Base-by-base conservation (phyloP, 2,113 vertebrate genomes). In the Centropristis striata region DNA sequence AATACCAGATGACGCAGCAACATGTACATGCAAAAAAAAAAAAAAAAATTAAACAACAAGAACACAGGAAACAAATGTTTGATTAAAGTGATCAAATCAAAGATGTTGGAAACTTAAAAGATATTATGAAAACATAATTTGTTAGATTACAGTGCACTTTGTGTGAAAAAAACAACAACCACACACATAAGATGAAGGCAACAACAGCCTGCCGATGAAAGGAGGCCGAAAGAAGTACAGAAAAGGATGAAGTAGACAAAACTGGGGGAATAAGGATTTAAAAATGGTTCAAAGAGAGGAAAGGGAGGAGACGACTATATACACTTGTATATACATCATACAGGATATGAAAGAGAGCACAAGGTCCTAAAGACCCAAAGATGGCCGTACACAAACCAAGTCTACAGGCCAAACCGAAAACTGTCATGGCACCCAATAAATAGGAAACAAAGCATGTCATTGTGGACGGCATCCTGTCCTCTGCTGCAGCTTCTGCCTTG, bases 61-160 rank as follows among this genome's bases (percentile, higher is more conserved):
- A 86, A 89, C 70, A 90, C 77, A 72, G 66, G 51, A 88, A 88
- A 88, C 66, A 68, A 85, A 88, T 37, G 32, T 63, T 72, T 70
- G 82, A 91, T 91, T 86, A 86, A 90, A 88, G 61, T 57, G 71
- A 91, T 88, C 27, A 75, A 90, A 85, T 88, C 49, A 78, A 80
- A 82, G 69, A 80, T 39, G 18, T 23, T 23, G 44, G 63, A 77
- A 91, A 89, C 47, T 51, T 55, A 79, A 71, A 80, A 83, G 53
- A 90, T 77, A 83, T 81, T 49, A 84, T 80, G 60, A 91, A 91
- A 86, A 75, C 55, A 83, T 49, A 57, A 66, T 70, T 75, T 71
- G 66, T 84, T 69, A 79, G 88, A 92, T 90, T 90, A 95, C 93
- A 95, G 93, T 95, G 94, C 93, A 94, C 90, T 94, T 94, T 91